Percentiles rank a stretch among this genome's conserved stretches.
Evolutionary conservation across 2,797 vertebrate species (phyloP).

Genomic region (Spinus pinus): DNA sequence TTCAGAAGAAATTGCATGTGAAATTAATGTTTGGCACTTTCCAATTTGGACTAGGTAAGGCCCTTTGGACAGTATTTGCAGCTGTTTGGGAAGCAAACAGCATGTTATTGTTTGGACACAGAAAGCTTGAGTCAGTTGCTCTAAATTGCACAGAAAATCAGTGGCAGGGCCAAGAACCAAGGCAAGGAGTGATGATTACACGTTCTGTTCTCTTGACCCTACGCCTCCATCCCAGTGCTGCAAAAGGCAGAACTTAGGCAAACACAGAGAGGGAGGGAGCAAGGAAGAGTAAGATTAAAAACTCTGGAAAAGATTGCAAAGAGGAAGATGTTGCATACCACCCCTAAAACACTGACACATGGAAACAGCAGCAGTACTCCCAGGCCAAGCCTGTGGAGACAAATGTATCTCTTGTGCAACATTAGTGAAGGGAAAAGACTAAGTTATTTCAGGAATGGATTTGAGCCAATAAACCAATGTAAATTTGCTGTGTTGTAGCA

Average conservation of each 20-base stretch:
- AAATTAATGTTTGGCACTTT: neutral
- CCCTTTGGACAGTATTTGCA: neutral
- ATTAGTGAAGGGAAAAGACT: neutral
- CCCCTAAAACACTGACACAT: neutral
- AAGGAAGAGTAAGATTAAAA: neutral
- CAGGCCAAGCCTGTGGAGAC: neutral
- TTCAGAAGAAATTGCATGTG: neutral
- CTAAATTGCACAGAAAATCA: neutral
- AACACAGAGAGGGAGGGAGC: neutral
- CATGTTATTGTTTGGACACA: neutral
- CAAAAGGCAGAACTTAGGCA: neutral
- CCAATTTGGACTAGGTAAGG: neutral
- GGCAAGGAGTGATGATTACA: neutral
- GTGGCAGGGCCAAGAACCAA: neutral
- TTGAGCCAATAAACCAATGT: neutral
- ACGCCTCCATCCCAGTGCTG: neutral
- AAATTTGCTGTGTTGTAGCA: neutral
- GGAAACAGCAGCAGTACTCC: neutral
- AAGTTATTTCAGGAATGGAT: neutral
- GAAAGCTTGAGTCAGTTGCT: neutral
- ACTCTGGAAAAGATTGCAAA: conserved; percentile 26
- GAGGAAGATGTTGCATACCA: neutral
- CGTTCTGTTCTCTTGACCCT: neutral
- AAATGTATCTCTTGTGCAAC: conserved; percentile 19
- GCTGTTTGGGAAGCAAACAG: neutral